A percentile compares a stretch with the other conserved stretches of the same genome.
Conservation (phyloP, 37 sponge, comb jelly and placozoan genomes). For the Axinella damicornis region DNA sequence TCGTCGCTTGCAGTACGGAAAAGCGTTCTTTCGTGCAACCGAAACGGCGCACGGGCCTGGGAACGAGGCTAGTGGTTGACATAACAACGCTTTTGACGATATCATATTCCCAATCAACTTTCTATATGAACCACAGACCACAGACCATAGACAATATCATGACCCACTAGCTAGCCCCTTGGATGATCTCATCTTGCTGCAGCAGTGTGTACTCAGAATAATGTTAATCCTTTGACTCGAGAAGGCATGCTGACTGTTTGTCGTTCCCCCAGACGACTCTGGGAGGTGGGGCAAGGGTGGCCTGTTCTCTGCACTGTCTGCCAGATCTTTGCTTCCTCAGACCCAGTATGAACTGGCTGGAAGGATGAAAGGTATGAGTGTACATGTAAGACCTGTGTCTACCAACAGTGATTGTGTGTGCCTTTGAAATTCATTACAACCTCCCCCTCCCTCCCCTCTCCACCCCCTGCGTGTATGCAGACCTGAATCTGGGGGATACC, state of each 20-base stretch:
- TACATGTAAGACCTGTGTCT: neutral
- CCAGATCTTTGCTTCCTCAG: slow-evolving; percentile 71
- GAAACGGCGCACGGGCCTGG: no score
- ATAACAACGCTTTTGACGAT: no score
- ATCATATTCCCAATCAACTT: no score
- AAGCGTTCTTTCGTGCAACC: no score
- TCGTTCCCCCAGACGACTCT: slow-evolving; percentile 64
- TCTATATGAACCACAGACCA: no score
- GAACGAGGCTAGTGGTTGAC: no score
- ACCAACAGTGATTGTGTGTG: neutral
- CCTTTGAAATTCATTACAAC: neutral
- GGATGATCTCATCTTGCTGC: no score
- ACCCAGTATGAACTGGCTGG: slow-evolving; percentile 69
- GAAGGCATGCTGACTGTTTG: no score
- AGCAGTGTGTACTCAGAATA: no score
- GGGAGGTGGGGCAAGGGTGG: slow-evolving; percentile 90
- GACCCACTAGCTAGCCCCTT: no score
- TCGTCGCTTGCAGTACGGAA: no score
- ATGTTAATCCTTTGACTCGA: neutral
- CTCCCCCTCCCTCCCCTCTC: neutral
- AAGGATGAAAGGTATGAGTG: slow-evolving; percentile 58
- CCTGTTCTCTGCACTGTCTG: slow-evolving; percentile 79
- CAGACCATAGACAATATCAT: no score
- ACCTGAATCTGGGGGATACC: slow-evolving; percentile 78
- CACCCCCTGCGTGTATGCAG: neutral